Conservation (phyloP, 2,888 invertebrate species). For the Diaperis boleti region DNA sequence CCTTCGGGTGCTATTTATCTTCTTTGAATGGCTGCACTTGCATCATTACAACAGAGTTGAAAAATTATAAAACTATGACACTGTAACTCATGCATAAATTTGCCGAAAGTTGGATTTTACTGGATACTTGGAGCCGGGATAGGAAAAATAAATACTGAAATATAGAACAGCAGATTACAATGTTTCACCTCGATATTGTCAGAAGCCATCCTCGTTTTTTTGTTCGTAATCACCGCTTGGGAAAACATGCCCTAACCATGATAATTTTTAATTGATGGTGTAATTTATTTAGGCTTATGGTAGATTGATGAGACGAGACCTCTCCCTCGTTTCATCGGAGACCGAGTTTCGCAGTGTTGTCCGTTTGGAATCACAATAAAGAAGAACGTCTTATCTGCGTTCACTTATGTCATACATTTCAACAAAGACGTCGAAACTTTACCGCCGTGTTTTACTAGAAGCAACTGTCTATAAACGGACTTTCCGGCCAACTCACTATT, state of each 20-base stretch:
- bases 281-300: not conserved
- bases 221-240: not conserved
- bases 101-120: not conserved
- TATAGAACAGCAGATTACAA: no score
- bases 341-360: not conserved
- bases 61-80: slow-evolving; percentile 7
- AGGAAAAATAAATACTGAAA: not conserved
- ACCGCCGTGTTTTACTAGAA: not conserved
- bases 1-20: slow-evolving; percentile 5
- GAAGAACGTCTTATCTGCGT: slow-evolving; percentile 8
- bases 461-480: slow-evolving; percentile 19
- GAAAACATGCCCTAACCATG: not conserved
- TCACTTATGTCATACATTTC: slow-evolving; percentile 16
- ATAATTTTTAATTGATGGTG: slow-evolving; percentile 12
- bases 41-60: not conserved
- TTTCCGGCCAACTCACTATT: slow-evolving; percentile 5
- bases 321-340: no score
- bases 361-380: not conserved
- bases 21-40: slow-evolving; percentile 1
- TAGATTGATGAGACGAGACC: slow-evolving; percentile 16
- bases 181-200: not conserved
- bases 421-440: slow-evolving; percentile 18
- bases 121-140: not conserved
- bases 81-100: slow-evolving; percentile 1
- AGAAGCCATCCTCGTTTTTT: not conserved